phyloP scores from a whole-genome alignment of 2,888 invertebrate genomes.

The Esperia sulphurella region DNA sequence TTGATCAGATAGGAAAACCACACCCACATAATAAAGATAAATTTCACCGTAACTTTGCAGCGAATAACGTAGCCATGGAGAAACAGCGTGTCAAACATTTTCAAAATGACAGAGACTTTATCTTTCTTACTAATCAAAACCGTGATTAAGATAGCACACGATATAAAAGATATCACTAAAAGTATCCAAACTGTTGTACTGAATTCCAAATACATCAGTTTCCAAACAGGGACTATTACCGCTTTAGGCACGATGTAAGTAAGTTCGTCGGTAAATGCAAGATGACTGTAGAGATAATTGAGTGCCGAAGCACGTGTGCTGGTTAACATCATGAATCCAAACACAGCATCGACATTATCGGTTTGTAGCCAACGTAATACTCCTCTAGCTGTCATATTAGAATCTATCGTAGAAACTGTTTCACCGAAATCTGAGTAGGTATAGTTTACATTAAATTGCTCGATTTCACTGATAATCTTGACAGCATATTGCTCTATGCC shows the following conservation, averaged over 20 bases:
- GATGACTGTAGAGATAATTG: conserved; percentile 23
- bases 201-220: conserved; percentile 29
- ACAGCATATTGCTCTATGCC: conserved; percentile 38
- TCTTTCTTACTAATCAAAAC: conserved; percentile 19
- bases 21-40: conserved; percentile 37
- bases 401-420: conserved; percentile 26
- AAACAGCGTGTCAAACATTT: conserved; percentile 28
- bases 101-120: conserved; percentile 19
- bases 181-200: conserved; percentile 27
- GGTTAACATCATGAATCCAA: conserved; percentile 27
- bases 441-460: conserved; percentile 39
- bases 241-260: conserved; percentile 27
- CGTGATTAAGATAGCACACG: conserved; percentile 26
- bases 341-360: conserved; percentile 23
- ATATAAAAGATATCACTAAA: conserved; percentile 17
- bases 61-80: conserved; percentile 21
- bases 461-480: conserved; percentile 31
- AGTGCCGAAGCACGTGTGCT: conserved; percentile 26
- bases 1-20: conserved; percentile 36
- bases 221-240: conserved; percentile 18
- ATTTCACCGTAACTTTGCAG: conserved; percentile 15
- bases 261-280: conserved; percentile 24
- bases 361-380: conserved; percentile 22
- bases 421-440: conserved; percentile 25
- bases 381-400: conserved; percentile 33